Evolutionary conservation across 2,888 invertebrate genomes (phyloP), one percentile per base, ranked within the genome.

Genomic region (Sarcophaga caerulescens): DNA sequence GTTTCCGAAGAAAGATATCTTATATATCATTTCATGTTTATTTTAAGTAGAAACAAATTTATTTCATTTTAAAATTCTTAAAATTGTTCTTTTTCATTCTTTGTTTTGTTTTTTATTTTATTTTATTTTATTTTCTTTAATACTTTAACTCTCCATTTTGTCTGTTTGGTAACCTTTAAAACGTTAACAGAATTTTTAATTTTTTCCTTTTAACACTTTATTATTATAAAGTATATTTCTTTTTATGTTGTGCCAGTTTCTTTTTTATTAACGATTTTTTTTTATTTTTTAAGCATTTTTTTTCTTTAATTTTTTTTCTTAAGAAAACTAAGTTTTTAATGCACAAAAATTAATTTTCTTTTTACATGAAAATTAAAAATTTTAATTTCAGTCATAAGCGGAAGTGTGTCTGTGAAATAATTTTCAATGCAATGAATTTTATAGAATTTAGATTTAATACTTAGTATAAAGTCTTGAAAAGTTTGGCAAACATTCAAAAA

Each of bases 111-210:
- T 35, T 35, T 35, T 35, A 0, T 35, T 35, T 35, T 35, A 8
- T 35, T 35, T 35, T 35, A 35, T 35, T 35, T 8, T 35, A 35
- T 35, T 35, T 35, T 69, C 66, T 78, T 45, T 71, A 44, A 12
- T 70, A 35, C 14, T 25, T 63, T 17, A 52, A 63, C 47, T 85
- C 83, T 74, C 59, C 71, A 82, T 85, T 78, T 59, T 81, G 80
- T 74, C 79, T 85, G 71, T 85, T 80, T 74, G 74, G 68, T 83
- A 83, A 77, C 79, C 82, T 83, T 83, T 83, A 70, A 74, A 77
- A 74, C 85, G 85, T 81, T 63, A 4, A 17, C 35, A 81, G 85
- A 83, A 83, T 85, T 79, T 80, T 79, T 77, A 85, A 83, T 83
- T 73, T 84, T 44, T 35, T 59, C 35, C 35, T 60, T 66, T 69